Conservation (phyloP, 2,888 invertebrate species). For the Platypus cylindrus region DNA sequence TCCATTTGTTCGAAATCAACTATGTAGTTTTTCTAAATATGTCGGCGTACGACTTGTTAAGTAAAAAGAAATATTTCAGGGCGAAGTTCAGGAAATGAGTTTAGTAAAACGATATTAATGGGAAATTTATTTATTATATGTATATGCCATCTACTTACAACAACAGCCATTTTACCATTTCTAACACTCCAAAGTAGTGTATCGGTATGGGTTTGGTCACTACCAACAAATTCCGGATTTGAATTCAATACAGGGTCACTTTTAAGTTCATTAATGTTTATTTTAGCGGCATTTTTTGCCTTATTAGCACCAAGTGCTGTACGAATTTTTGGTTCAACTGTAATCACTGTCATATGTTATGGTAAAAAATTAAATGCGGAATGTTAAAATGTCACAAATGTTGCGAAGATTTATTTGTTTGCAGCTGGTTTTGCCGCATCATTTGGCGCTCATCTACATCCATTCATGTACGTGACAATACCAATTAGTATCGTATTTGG, state of each 20-base stretch:
- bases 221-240: slow-evolving; percentile 11
- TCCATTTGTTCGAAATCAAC: too few species aligned
- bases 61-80: slow-evolving; percentile 12
- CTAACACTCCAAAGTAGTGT: slow-evolving; percentile 42
- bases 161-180: slow-evolving; percentile 51
- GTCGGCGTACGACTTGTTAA: not conserved
- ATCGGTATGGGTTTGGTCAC: slow-evolving; percentile 36
- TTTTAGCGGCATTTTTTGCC: slow-evolving; percentile 45
- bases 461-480: slow-evolving; percentile 45
- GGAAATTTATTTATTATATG: slow-evolving; percentile 43
- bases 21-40: too few species aligned
- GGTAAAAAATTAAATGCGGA: slow-evolving; percentile 13
- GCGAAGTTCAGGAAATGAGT: slow-evolving; percentile 32
- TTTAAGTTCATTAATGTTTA: slow-evolving; percentile 48
- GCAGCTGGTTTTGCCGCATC: slow-evolving; percentile 38
- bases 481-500: slow-evolving; percentile 45
- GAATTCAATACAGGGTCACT: slow-evolving; percentile 41
- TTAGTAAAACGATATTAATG: slow-evolving; percentile 38
- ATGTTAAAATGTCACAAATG: slow-evolving; percentile 1
- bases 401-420: slow-evolving; percentile 1
- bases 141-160: slow-evolving; percentile 47
- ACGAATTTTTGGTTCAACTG: slow-evolving; percentile 15
- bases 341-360: slow-evolving; percentile 17
- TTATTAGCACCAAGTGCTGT: slow-evolving; percentile 34
- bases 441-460: slow-evolving; percentile 42